Conservation (phyloP, 2,797 vertebrate species). For the Coluber constrictor region DNA sequence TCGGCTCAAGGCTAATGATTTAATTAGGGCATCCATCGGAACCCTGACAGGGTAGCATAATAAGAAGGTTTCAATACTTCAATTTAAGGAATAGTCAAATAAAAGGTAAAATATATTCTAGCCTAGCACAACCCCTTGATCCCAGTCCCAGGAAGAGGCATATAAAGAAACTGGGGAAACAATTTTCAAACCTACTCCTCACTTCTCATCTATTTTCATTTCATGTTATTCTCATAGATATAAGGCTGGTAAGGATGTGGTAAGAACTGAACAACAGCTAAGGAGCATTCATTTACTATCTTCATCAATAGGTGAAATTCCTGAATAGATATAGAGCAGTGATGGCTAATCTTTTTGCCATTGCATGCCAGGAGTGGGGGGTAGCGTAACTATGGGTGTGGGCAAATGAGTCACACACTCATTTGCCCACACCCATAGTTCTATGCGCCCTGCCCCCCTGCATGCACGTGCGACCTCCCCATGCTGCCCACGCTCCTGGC, state of each 20-base stretch:
- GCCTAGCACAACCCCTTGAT: background rate
- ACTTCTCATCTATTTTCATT: background rate
- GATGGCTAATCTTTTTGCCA: too few species aligned
- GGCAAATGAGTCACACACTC: rapidly evolving
- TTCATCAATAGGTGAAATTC: background rate
- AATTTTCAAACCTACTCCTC: background rate
- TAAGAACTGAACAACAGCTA: background rate
- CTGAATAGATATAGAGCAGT: background rate
- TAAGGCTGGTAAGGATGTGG: background rate
- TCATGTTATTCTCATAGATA: background rate
- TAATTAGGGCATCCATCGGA: too few species aligned
- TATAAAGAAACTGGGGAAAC: background rate
- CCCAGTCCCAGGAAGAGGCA: background rate
- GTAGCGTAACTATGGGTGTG: too few species aligned
- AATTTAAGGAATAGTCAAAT: background rate
- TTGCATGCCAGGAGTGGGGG: too few species aligned
- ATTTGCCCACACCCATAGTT: too few species aligned
- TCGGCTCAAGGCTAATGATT: too few species aligned
- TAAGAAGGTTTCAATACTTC: background rate
- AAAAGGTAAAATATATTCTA: background rate
- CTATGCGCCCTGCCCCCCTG: too few species aligned
- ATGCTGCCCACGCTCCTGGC: too few species aligned
- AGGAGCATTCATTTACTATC: background rate
- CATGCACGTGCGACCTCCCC: too few species aligned
- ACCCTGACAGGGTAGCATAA: too few species aligned